These are phyloP conservation scores for Regulus satrapa DNA, from an alignment of 2,113 vertebrate genomes.

Conservation along the genomic window DNA sequence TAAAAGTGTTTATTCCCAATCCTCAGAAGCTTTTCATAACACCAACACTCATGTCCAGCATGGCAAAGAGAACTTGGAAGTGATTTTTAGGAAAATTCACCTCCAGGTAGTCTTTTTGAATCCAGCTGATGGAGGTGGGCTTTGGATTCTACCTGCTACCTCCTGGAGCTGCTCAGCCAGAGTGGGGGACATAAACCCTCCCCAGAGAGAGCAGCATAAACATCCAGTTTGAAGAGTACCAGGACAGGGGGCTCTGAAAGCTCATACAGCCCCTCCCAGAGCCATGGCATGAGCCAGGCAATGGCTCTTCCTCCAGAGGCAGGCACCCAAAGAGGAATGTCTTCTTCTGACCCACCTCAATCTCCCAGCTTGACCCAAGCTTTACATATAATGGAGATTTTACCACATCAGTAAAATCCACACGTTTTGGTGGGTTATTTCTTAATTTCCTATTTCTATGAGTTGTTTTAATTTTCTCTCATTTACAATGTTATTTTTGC, in stretches of 20 bases:
- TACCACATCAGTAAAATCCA: neutral
- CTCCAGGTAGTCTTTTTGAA: neutral
- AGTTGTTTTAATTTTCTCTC: neutral
- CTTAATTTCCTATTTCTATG: neutral
- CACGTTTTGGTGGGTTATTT: neutral
- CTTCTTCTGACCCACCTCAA: neutral
- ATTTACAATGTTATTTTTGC: neutral
- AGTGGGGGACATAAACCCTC: accelerated
- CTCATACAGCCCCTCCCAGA: neutral
- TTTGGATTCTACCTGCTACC: neutral
- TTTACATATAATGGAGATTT: neutral
- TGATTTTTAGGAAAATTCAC: neutral
- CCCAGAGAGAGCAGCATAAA: neutral
- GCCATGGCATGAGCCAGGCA: accelerated
- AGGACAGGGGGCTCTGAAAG: neutral
- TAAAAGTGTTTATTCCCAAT: neutral
- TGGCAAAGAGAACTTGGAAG: neutral
- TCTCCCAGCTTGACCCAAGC: neutral
- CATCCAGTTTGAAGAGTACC: neutral
- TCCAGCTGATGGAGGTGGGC: neutral
- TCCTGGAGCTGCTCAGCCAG: neutral
- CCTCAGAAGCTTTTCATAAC: neutral
- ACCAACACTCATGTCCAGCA: neutral
- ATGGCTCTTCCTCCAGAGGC: neutral
- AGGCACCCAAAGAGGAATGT: neutral